Evolutionary conservation across 2,113 vertebrate species (phyloP).

Genomic region (Diphyllodes magnificus): DNA sequence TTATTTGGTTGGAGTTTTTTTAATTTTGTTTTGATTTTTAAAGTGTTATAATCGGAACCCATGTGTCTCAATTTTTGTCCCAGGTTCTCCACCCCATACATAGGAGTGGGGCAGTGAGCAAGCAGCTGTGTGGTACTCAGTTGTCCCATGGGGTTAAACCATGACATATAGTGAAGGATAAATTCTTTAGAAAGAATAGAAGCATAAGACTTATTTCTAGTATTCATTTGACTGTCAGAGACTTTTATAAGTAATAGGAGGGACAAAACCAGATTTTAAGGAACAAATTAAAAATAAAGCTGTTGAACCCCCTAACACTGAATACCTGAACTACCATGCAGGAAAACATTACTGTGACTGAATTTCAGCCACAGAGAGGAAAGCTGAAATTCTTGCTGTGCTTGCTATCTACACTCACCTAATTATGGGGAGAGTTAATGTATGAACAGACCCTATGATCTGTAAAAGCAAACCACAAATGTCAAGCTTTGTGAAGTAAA

Average conservation of each 20-base stretch:
- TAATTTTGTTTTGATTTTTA: neutral
- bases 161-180: neutral
- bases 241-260: neutral
- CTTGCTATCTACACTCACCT: neutral
- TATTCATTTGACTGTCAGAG: neutral
- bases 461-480: constrained; percentile 24
- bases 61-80: neutral
- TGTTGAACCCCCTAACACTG: neutral
- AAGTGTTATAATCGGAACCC: neutral
- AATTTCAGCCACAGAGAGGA: neutral
- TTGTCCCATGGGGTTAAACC: neutral
- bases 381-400: constrained; percentile 14
- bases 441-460: neutral
- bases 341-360: neutral
- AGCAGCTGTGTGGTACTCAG: neutral
- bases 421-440: neutral
- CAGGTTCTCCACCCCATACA: neutral
- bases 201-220: neutral
- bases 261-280: neutral
- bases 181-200: neutral
- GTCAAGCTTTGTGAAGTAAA: neutral
- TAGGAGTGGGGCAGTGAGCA: fast-evolving
- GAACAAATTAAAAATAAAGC: neutral
- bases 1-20: neutral
- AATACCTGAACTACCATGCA: neutral